Evolutionary conservation across 2,888 invertebrate genomes (phyloP).

Genomic region (Amphipyra berbera): DNA sequence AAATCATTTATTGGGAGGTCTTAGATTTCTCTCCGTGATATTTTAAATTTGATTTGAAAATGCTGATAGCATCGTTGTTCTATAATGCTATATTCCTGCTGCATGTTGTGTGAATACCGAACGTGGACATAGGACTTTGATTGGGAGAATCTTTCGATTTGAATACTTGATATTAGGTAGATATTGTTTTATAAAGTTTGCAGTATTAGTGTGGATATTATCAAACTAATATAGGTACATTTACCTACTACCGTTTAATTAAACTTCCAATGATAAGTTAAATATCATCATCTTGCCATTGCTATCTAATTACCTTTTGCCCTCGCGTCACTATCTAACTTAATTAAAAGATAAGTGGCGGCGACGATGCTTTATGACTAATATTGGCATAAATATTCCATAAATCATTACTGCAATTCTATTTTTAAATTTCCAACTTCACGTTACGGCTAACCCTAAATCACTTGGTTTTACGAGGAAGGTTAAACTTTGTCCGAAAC

Average conservation of each 20-base stretch:
- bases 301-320: conserved; percentile 35
- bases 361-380: conserved; percentile 30
- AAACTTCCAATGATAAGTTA: background rate
- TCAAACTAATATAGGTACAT: too few relatives aligned
- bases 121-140: background rate
- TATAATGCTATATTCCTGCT: conserved; percentile 36
- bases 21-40: conserved; percentile 77
- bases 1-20: conserved; percentile 79
- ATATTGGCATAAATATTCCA: conserved; percentile 30
- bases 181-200: too few relatives aligned
- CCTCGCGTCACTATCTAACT: conserved; percentile 25
- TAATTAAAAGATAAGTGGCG: conserved; percentile 45
- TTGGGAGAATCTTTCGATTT: too few relatives aligned
- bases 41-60: conserved; percentile 76
- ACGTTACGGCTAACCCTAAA: conserved; percentile 12
- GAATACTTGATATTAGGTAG: too few relatives aligned
- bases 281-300: conserved; percentile 1
- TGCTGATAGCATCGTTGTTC: conserved; percentile 64
- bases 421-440: conserved; percentile 36
- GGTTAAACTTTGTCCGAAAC: conserved; percentile 45
- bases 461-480: conserved; percentile 50
- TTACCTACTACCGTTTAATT: too few relatives aligned
- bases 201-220: too few relatives aligned
- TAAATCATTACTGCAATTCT: conserved; percentile 29
- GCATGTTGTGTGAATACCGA: conserved; percentile 42